Evolutionary conservation across 2,113 vertebrate species (phyloP).

Genomic region (Struthidea cinerea): DNA sequence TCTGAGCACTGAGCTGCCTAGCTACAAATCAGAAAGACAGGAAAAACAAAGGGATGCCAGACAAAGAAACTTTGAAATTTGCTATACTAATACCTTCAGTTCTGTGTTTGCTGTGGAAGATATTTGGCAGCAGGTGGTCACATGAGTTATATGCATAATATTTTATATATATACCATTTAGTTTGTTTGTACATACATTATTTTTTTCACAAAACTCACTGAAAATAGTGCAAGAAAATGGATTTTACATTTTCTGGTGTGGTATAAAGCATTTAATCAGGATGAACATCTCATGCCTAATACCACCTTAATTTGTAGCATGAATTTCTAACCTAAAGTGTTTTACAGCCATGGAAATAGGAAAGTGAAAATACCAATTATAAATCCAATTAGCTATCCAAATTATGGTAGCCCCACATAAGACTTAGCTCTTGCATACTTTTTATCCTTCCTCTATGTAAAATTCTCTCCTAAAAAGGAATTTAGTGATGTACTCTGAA

Average conservation of each 20-base stretch:
- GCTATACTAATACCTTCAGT: background rate
- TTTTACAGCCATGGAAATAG: background rate
- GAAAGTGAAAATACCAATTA: background rate
- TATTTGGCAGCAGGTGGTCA: background rate
- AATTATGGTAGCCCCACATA: background rate
- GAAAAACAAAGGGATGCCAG: background rate
- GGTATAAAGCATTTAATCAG: background rate
- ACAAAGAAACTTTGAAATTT: background rate
- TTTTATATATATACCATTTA: background rate
- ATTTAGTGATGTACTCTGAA: background rate
- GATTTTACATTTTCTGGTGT: background rate
- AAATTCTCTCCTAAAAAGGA: constrained; percentile 32
- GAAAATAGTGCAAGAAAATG: background rate
- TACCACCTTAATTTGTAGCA: background rate
- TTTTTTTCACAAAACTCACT: background rate
- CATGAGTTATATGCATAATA: background rate
- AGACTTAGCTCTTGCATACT: background rate
- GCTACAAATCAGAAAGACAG: background rate
- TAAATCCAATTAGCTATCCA: background rate
- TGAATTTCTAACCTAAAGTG: background rate
- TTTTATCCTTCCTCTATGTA: background rate
- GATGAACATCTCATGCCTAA: background rate
- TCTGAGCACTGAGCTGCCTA: background rate
- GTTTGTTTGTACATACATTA: background rate
- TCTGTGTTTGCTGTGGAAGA: background rate